These are phyloP conservation scores for Lomographa bimaculata DNA, from an alignment of 2,888 invertebrate genomes.

Conservation along the genomic window DNA sequence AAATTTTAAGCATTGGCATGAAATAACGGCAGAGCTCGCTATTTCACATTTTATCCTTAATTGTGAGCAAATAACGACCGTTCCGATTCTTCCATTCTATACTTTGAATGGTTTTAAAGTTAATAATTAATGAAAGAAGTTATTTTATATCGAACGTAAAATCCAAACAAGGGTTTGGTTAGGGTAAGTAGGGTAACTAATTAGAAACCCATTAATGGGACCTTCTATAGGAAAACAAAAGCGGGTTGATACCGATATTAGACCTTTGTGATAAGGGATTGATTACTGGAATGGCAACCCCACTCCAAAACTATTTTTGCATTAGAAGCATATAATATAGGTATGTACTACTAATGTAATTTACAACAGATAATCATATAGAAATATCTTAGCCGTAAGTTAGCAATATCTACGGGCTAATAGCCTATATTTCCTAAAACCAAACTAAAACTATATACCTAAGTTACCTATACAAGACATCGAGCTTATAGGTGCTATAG, in stretches of 20 bases:
- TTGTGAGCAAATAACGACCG: slow-evolving; percentile 47
- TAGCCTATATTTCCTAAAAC: too few species aligned
- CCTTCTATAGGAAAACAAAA: slow-evolving; percentile 3
- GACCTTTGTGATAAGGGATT: slow-evolving; percentile 1
- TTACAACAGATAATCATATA: too few species aligned
- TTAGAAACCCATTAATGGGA: slow-evolving; percentile 8
- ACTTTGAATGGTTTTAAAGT: slow-evolving; percentile 37
- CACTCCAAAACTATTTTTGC: too few species aligned
- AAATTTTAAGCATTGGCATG: slow-evolving; percentile 52
- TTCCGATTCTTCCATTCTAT: slow-evolving; percentile 28
- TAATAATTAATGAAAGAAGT: slow-evolving; percentile 54
- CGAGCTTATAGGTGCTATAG: too few species aligned
- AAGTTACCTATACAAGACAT: too few species aligned
- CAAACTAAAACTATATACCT: too few species aligned
- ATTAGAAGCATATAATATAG: too few species aligned
- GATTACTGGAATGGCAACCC: slow-evolving; percentile 5
- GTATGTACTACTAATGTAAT: too few species aligned
- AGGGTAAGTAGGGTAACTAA: slow-evolving; percentile 4
- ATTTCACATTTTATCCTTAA: slow-evolving; percentile 54
- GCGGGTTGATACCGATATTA: neutral
- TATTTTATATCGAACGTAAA: slow-evolving; percentile 36
- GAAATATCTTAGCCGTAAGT: too few species aligned
- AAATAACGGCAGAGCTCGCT: slow-evolving; percentile 46
- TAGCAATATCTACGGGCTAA: too few species aligned
- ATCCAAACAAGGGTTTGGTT: slow-evolving; percentile 5